Evolutionary conservation across 1,140 invertebrate species (phyloP), one percentile per base, ranked within the genome.

Genomic region (Ganaspis sp.): DNA sequence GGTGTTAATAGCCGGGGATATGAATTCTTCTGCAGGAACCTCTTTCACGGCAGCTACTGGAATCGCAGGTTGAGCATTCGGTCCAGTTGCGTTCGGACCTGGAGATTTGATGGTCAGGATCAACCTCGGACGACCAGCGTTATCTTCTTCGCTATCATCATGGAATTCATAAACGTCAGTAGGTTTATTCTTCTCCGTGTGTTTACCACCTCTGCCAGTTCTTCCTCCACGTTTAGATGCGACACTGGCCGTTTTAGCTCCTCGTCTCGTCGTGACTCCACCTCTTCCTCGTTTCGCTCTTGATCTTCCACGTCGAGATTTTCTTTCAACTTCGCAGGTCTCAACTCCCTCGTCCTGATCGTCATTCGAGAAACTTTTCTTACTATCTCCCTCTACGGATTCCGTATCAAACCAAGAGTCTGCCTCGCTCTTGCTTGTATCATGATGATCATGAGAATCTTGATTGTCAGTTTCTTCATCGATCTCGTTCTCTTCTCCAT

Each of bases 111-210:
- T 96, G 0, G 95, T 96, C 1, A 96, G 91, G 75, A 96, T 96
- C 4, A 96, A 89, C 45, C 95, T 91, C 0, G 95, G 96, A 54
- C 95, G 90, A 71, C 93, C 90, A 1, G 91, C 89, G 21, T 93
- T 92, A 77, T 95, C 94, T 83, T 96, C 95, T 69, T 95, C 95
- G 29, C 95, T 95, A 86, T 96, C 96, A 83, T 97, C 96, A 81
- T 95, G 94, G 85, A 96, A 97, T 86, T 97, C 96, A 81, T 97
- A 97, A 3, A 97, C 93, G 85, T 97, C 96, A 0, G 93, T 93
- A 0, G 93, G 93, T 87, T 93, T 90, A 88, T 92, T 78, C 89
- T 90, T 92, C 92, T 95, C 89, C 87, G 92, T 84, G 86, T 91
- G 90, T 87, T 94, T 81, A 83, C 90, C 87, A 79, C 93, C 87